Conservation (phyloP, 2,113 vertebrate genomes). For the Puma concolor region DNA sequence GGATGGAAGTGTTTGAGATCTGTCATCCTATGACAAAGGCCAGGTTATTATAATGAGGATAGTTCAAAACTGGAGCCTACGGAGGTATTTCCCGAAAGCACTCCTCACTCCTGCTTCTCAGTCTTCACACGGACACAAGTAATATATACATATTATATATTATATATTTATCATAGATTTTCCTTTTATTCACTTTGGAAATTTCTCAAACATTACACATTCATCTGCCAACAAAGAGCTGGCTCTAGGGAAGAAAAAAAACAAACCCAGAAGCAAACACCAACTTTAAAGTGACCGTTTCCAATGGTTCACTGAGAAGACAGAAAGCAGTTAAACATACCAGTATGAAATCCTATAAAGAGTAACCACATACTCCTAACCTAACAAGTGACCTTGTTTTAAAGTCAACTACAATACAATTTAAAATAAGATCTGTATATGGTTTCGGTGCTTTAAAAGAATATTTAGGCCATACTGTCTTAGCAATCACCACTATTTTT, state of each 20-base stretch:
- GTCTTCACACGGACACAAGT: background rate
- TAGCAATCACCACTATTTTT: background rate
- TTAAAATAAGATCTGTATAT: background rate
- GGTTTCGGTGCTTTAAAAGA: background rate
- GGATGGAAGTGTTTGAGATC: conserved; percentile 75
- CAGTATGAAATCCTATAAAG: background rate
- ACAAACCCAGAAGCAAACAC: background rate
- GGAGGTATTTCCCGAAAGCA: conserved; percentile 52
- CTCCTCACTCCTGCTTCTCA: background rate
- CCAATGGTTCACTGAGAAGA: background rate
- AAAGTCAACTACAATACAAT: background rate
- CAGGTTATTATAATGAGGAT: conserved; percentile 78
- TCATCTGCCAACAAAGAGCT: background rate
- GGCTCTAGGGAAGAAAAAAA: background rate
- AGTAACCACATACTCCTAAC: background rate
- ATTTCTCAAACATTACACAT: conserved; percentile 60
- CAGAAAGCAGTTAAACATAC: background rate
- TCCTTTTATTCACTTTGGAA: conserved; percentile 37
- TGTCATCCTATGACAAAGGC: conserved; percentile 78
- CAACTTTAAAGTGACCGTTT: background rate
- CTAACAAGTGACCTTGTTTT: background rate
- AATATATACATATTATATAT: background rate
- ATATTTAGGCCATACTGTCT: background rate
- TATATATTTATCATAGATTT: conserved; percentile 21
- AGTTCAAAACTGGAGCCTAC: conserved; percentile 71